Evolutionary conservation across 2,113 vertebrate species (phyloP).

Genomic region (Melanerpes formicivorus): DNA sequence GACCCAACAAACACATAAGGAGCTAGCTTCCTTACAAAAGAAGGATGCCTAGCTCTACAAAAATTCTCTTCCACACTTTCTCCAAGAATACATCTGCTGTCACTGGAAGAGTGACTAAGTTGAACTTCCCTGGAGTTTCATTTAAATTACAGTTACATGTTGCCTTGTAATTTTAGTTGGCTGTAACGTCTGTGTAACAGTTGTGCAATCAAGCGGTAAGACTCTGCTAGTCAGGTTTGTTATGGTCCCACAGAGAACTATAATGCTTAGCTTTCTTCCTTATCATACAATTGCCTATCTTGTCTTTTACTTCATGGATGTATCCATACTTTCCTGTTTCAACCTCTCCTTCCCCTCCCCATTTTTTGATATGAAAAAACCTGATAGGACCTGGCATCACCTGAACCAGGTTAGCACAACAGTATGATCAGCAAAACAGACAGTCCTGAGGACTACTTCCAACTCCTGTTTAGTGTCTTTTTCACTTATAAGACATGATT

Average conservation of each 20-base stretch:
- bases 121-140: background rate
- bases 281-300: background rate
- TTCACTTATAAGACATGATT: slow-evolving; percentile 2
- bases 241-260: background rate
- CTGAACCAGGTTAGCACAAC: background rate
- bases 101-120: background rate
- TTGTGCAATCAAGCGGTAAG: background rate
- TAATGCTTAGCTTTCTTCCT: background rate
- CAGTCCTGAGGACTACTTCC: background rate
- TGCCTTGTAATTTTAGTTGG: background rate
- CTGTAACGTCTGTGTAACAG: background rate
- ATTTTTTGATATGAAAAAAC: background rate
- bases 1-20: background rate
- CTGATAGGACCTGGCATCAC: background rate
- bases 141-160: background rate
- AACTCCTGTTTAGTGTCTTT: slow-evolving; percentile 3
- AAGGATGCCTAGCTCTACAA: background rate
- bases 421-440: slow-evolving; percentile 6
- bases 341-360: background rate
- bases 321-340: background rate
- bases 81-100: background rate
- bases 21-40: background rate
- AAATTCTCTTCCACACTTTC: background rate
- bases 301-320: background rate
- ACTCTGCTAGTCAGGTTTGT: background rate